Evolutionary conservation across 2,797 vertebrate genomes (phyloP), one percentile per base, ranked within the genome.

Genomic region (Microctenopoma stevenorrisi): DNA sequence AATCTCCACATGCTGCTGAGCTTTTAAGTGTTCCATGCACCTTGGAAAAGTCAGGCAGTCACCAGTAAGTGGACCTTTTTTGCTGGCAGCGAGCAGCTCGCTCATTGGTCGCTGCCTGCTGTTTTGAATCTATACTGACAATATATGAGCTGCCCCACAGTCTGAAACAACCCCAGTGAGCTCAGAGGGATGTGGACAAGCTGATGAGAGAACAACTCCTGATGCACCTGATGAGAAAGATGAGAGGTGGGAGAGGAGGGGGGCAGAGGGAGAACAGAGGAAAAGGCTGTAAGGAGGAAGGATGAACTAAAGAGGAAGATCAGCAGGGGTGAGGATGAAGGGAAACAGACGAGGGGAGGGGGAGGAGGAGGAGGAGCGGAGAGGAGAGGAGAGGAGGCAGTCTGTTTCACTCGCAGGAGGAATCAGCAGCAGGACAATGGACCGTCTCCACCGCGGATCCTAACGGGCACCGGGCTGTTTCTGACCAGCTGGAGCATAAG

Each of bases 371-470:
- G 58, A 55, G 59, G 57, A 86, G 79, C 86, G 84, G 78, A 87
- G 81, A 71, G 82, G 78, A 87, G 81, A 71, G 82, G 78, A 72
- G 80, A 70, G 74, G 74, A 86, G 89, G 82, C 79, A 72, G 85
- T 72, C 57, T 82, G 84, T 63, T 42, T 76, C 46, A 67, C 77
- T 78, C 58, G 59, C 82, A 74, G 86, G 72, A 88, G 78, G 80
- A 85, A 77, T 65, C 80, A 71, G 80, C 77, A 69, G 74, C 80
- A 71, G 85, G 86, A 92, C 89, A 91, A 92, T 91, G 90, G 77
- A 56, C 70, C 3, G 74, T 72, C 57, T 82, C 68, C 56, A 22
- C 16, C 1, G 3, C 52, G 66, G 84, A 79, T 68, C 74, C 40
- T 89, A 82, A 87, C 81, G 73, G 83, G 55, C 73, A 40, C 78